phyloP scores from a whole-genome alignment of 2,113 vertebrate species.

The Tyto alba region DNA sequence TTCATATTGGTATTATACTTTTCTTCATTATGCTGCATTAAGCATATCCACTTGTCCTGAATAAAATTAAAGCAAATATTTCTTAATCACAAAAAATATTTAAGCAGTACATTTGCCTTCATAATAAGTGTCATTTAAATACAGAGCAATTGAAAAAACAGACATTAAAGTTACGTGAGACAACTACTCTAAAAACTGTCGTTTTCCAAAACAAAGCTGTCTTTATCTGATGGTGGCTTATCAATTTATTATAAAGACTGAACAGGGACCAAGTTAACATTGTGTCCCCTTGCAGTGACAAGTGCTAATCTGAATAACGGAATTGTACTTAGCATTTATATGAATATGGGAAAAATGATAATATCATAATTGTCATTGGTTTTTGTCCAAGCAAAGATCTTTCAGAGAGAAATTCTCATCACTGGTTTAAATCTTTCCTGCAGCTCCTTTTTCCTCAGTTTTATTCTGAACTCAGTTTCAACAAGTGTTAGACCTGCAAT shows the following conservation, averaged over 20 bases:
- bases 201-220: conserved; percentile 1
- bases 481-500: background rate
- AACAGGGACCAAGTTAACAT: conserved; percentile 8
- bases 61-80: background rate
- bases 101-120: background rate
- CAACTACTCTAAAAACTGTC: background rate
- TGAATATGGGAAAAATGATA: background rate
- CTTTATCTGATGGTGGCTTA: background rate
- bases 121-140: conserved; percentile 20
- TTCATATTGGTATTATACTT: background rate
- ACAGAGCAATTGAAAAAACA: conserved; percentile 25
- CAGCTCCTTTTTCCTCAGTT: background rate
- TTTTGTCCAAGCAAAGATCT: background rate
- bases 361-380: background rate
- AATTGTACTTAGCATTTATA: background rate
- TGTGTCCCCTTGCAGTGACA: conserved; percentile 12
- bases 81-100: background rate
- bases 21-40: background rate
- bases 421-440: background rate
- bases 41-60: background rate
- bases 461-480: background rate
- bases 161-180: background rate
- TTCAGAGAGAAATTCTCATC: background rate
- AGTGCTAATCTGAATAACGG: conserved; percentile 10
- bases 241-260: background rate